Evolutionary conservation across 2,113 vertebrate genomes (phyloP).

Genomic region (Rhagologus leucostigma): DNA sequence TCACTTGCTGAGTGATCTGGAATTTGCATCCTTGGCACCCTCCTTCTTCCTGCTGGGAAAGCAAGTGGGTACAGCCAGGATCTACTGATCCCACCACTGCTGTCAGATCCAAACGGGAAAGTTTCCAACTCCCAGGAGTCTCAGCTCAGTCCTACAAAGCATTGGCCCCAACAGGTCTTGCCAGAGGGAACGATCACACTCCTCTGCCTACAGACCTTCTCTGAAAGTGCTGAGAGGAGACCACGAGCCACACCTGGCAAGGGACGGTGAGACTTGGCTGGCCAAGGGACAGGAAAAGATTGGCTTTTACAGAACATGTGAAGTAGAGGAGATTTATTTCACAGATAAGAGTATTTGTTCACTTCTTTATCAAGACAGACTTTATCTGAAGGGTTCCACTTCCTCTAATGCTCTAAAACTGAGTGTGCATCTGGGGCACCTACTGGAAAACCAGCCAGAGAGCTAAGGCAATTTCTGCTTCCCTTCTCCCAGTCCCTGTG

Average conservation of each 20-base stretch:
- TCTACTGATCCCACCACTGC: not conserved
- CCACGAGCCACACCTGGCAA: not conserved
- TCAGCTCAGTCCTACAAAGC: not conserved
- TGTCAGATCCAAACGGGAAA: not conserved
- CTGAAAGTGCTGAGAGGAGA: not conserved
- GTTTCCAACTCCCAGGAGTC: not conserved
- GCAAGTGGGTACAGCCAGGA: not conserved
- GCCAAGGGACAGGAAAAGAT: not conserved
- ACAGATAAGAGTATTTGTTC: not conserved
- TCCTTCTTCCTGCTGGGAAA: not conserved
- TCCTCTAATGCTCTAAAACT: not conserved
- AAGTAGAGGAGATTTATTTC: not conserved
- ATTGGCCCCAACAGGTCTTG: not conserved
- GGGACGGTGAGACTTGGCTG: not conserved
- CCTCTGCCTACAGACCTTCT: not conserved
- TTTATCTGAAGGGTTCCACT: not conserved
- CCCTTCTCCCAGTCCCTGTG: not conserved
- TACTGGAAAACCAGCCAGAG: not conserved
- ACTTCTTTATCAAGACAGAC: not conserved
- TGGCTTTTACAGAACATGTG: not conserved
- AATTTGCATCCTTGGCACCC: not conserved
- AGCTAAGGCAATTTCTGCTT: not conserved
- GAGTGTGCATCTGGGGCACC: not conserved
- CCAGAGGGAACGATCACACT: not conserved
- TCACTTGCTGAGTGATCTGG: not conserved